phyloP scores from a whole-genome alignment of 2,113 vertebrate species.

The Notarius lentiginosus region DNA sequence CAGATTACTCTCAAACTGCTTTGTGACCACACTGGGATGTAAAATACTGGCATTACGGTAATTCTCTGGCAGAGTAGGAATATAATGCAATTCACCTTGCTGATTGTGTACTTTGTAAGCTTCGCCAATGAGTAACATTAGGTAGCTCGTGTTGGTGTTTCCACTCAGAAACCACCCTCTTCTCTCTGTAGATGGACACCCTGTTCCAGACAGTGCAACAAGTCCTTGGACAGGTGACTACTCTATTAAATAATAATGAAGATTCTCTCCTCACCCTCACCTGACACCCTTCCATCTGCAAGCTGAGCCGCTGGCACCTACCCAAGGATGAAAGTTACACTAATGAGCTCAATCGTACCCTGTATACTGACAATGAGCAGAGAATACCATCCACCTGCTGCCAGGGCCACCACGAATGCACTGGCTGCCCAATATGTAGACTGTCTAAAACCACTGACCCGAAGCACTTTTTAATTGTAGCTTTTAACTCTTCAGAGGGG shows the following conservation, averaged over 20 bases:
- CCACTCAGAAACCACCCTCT: slow-evolving; percentile 58
- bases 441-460: neutral
- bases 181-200: neutral
- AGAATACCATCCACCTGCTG: slow-evolving; percentile 49
- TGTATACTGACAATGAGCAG: slow-evolving; percentile 58
- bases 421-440: neutral
- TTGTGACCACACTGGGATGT: neutral
- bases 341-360: slow-evolving; percentile 63
- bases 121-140: neutral
- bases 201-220: slow-evolving; percentile 8
- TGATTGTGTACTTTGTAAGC: neutral
- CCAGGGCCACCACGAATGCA: slow-evolving; percentile 14
- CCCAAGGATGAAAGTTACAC: slow-evolving; percentile 68
- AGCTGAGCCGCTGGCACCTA: slow-evolving; percentile 59
- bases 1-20: neutral
- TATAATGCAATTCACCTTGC: neutral
- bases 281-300: slow-evolving; percentile 58
- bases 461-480: neutral
- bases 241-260: slow-evolving; percentile 72
- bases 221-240: slow-evolving; percentile 55
- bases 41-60: neutral
- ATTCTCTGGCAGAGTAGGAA: neutral
- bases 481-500: neutral
- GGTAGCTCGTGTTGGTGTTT: slow-evolving; percentile 35
- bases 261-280: slow-evolving; percentile 53